These are phyloP conservation scores for Daubentonia madagascariensis DNA, from an alignment of 2,113 vertebrate species.

Conservation along the genomic window DNA sequence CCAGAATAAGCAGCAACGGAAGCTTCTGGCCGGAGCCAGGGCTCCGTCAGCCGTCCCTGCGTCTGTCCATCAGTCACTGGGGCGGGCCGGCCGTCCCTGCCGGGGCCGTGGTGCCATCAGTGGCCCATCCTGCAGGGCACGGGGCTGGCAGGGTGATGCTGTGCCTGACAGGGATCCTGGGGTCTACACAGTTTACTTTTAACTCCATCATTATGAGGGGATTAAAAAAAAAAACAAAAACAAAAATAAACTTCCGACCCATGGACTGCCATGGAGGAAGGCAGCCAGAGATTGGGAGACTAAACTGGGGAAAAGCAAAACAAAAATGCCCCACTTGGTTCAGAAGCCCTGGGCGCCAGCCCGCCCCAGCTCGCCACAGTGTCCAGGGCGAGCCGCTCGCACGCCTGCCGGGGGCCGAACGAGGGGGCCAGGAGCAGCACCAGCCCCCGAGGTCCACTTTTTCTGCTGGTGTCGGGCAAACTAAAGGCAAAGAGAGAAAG, in stretches of 20 bases:
- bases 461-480: slow-evolving; percentile 82
- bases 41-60: slow-evolving; percentile 27
- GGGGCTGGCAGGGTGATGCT: not conserved
- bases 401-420: not conserved
- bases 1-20: slow-evolving; percentile 51
- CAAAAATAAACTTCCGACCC: slow-evolving; percentile 43
- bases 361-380: slow-evolving; percentile 40
- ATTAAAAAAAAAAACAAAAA: slow-evolving; percentile 19
- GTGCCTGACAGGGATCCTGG: slow-evolving; percentile 17
- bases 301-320: slow-evolving; percentile 61
- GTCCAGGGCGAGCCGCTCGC: not conserved
- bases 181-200: slow-evolving; percentile 60
- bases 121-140: not conserved
- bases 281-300: slow-evolving; percentile 49
- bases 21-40: slow-evolving; percentile 52
- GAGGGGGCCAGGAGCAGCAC: slow-evolving; percentile 61
- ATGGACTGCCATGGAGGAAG: slow-evolving; percentile 58
- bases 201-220: slow-evolving; percentile 75
- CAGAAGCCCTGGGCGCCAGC: slow-evolving; percentile 41
- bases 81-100: slow-evolving; percentile 19
- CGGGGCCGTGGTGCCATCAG: not conserved
- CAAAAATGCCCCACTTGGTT: slow-evolving; percentile 50
- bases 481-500: slow-evolving; percentile 69
- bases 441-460: slow-evolving; percentile 69
- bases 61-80: slow-evolving; percentile 41